Percentiles rank a stretch among this genome's conserved stretches.
These are phyloP conservation scores for Eledona agricola DNA, from an alignment of 2,888 invertebrate species.

Conservation along the genomic window DNA sequence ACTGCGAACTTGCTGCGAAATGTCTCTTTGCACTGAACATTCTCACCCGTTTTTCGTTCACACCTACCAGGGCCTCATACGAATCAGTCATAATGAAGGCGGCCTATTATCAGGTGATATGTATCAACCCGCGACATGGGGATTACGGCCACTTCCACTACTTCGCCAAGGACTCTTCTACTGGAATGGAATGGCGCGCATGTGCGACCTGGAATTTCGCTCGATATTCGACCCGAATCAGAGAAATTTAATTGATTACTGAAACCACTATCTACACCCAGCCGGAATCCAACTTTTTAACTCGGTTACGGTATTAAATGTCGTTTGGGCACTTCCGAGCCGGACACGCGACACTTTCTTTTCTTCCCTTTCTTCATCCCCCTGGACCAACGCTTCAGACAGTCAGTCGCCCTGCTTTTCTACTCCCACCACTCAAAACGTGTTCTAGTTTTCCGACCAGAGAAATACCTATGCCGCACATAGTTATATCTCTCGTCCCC, in stretches of 20 bases:
- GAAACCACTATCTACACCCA: conserved; percentile 35
- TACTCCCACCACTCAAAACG: no score
- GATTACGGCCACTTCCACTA: conserved; percentile 48
- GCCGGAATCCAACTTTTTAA: conserved; percentile 13
- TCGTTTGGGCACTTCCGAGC: no score
- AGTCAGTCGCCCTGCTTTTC: no score
- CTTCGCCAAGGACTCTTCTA: conserved; percentile 38
- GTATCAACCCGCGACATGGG: conserved; percentile 58
- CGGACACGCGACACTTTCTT: no score
- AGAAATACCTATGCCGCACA: no score
- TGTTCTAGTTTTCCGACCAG: no score
- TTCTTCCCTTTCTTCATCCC: no score
- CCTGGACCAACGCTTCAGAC: no score
- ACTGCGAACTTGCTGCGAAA: conserved; percentile 46
- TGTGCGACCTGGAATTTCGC: conserved; percentile 51
- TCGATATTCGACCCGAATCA: conserved; percentile 51
- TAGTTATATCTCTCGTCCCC: no score
- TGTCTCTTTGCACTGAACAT: conserved; percentile 36
- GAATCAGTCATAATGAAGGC: conserved; percentile 60
- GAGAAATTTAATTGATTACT: conserved; percentile 49
- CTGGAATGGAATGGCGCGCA: conserved; percentile 46
- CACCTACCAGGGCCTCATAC: conserved; percentile 49
- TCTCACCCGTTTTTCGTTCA: conserved; percentile 46
- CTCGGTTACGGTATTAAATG: conserved; percentile 13
- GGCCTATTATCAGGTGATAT: conserved; percentile 52